Percentiles rank a stretch among this genome's conserved stretches.
phyloP scores from a whole-genome alignment of 1,140 invertebrate genomes.

The Bombus breviceps region DNA sequence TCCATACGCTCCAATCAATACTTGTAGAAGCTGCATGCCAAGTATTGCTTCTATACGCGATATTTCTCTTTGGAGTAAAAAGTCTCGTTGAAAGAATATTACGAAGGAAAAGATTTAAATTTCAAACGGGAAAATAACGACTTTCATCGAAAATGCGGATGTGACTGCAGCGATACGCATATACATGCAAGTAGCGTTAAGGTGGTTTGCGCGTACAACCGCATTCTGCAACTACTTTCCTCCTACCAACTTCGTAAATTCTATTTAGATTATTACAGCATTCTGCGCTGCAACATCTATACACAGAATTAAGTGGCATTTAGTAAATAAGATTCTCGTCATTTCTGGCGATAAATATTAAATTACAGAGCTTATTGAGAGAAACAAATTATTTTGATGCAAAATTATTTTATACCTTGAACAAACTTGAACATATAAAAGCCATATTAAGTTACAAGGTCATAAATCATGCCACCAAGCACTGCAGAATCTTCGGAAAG shows the following conservation, averaged over 20 bases:
- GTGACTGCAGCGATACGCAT: background rate
- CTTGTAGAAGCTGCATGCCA: background rate
- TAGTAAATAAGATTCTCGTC: background rate
- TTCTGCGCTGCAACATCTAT: background rate
- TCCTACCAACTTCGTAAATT: background rate
- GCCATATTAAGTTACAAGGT: background rate
- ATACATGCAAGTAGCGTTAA: background rate
- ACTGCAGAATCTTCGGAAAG: background rate
- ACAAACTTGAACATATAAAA: background rate
- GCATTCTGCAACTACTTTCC: background rate
- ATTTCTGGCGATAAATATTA: background rate
- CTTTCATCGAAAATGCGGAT: constrained; percentile 14
- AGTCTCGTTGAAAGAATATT: background rate
- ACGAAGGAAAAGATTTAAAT: background rate
- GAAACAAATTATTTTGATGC: no score
- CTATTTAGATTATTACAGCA: background rate
- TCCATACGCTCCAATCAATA: background rate
- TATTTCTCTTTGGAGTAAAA: background rate
- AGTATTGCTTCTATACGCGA: no score
- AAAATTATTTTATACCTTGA: background rate
- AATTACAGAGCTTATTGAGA: background rate
- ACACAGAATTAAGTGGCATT: background rate
- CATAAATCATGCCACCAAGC: background rate
- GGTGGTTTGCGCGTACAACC: background rate
- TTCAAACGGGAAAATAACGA: background rate